A percentile compares a stretch with the other conserved stretches of the same genome.
Conservation (phyloP, 1,140 invertebrate species). For the Gryon sp. region DNA sequence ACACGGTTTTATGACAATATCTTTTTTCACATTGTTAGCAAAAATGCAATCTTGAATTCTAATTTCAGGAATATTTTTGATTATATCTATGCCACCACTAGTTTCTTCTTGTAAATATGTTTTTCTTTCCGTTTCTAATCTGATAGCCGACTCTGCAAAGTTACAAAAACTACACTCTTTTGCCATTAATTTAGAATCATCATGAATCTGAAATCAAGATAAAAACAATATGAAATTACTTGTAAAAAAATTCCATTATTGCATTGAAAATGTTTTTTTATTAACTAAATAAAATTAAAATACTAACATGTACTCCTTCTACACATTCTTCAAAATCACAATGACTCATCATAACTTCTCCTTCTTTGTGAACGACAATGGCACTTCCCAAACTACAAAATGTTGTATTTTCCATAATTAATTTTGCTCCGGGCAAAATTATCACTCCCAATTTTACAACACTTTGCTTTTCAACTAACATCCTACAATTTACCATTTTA, state of each 20-base stretch:
- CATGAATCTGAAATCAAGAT: constrained; percentile 62
- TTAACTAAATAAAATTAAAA: neutral
- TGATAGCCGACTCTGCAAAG: constrained; percentile 73
- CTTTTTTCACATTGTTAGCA: constrained; percentile 66
- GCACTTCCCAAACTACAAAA: constrained; percentile 73
- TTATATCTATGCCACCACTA: constrained; percentile 64
- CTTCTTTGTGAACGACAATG: constrained; percentile 67
- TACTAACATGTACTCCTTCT: constrained; percentile 74
- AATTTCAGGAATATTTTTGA: constrained; percentile 66
- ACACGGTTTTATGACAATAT: constrained; percentile 66
- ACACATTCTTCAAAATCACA: constrained; percentile 71
- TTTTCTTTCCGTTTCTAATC: constrained; percentile 72
- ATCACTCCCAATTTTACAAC: constrained; percentile 73
- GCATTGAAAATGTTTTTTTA: constrained; percentile 14
- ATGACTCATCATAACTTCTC: constrained; percentile 65
- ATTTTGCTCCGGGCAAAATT: constrained; percentile 72
- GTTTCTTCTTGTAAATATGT: constrained; percentile 45
- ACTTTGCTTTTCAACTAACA: constrained; percentile 69
- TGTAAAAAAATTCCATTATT: constrained; percentile 1
- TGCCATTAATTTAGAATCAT: constrained; percentile 65
- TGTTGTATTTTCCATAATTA: constrained; percentile 67
- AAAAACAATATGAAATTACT: constrained; percentile 2
- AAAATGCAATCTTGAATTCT: constrained; percentile 71
- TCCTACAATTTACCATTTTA: constrained; percentile 68
- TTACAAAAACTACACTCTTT: constrained; percentile 67